Evolutionary conservation across 1,140 invertebrate genomes (phyloP).

Genomic region (Paramacrobiotus metropolitanus): DNA sequence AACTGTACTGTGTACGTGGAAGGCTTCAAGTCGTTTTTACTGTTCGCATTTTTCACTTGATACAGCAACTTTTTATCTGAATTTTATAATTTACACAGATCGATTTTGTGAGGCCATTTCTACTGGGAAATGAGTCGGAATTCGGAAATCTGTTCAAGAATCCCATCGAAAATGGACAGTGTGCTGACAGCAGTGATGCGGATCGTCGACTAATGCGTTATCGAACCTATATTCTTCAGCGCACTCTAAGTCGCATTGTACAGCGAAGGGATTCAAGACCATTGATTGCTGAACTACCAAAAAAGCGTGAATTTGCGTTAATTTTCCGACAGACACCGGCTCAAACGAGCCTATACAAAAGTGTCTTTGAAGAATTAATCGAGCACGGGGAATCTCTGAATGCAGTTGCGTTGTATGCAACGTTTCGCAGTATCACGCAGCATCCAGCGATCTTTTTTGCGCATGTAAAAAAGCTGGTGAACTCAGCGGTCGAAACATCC

Average conservation of each 20-base stretch:
- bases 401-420: neutral
- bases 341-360: neutral
- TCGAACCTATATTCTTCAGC: constrained; percentile 59
- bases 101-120: constrained; percentile 75
- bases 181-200: constrained; percentile 66
- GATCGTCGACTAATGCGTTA: constrained; percentile 71
- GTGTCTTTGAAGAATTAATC: neutral
- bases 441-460: neutral
- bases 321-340: neutral
- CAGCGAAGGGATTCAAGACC: neutral
- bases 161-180: constrained; percentile 81
- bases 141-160: constrained; percentile 88
- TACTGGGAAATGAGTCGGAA: constrained; percentile 64
- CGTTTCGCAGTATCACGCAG: neutral
- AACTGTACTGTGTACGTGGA: too few relatives aligned
- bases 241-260: neutral
- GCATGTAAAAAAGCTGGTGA: neutral
- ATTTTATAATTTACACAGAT: constrained; percentile 28
- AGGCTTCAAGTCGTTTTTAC: too few relatives aligned
- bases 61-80: too few relatives aligned
- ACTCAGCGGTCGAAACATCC: neutral
- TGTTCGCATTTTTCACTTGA: too few relatives aligned
- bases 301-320: neutral
- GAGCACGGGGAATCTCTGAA: neutral
- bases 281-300: neutral